These are phyloP conservation scores for Natator depressus DNA, from an alignment of 2,113 vertebrate genomes.

Conservation along the genomic window DNA sequence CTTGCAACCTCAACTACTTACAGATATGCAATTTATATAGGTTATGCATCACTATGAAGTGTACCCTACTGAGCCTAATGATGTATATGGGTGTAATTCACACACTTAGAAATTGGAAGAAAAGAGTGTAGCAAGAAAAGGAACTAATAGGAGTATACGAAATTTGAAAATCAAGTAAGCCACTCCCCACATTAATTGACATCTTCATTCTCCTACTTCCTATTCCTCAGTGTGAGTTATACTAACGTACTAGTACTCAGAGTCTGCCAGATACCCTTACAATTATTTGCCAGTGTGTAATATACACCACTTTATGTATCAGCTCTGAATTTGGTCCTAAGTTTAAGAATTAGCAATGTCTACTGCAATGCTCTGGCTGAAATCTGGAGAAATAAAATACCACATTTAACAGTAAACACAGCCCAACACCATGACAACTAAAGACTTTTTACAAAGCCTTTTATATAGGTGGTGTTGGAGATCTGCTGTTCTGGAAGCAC, in stretches of 20 bases:
- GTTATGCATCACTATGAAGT: background rate
- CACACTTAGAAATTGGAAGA: background rate
- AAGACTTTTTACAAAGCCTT: background rate
- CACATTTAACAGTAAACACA: background rate
- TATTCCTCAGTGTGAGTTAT: background rate
- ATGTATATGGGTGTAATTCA: background rate
- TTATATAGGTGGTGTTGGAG: background rate
- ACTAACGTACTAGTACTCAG: background rate
- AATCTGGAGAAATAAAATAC: background rate
- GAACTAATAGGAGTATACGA: background rate
- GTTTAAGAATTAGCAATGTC: background rate
- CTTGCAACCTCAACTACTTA: background rate
- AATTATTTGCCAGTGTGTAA: background rate
- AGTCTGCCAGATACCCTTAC: background rate
- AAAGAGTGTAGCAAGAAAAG: background rate
- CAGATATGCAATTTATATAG: background rate
- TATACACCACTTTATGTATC: background rate
- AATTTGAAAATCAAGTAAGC: background rate
- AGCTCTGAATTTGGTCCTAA: background rate
- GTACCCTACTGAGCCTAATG: background rate
- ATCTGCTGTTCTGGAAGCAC: background rate
- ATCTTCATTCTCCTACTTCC: background rate
- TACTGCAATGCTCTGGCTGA: background rate
- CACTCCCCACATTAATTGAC: background rate
- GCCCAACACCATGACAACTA: background rate